These are phyloP conservation scores for Clupea harengus DNA, from an alignment of 2,113 vertebrate species.

Conservation along the genomic window DNA sequence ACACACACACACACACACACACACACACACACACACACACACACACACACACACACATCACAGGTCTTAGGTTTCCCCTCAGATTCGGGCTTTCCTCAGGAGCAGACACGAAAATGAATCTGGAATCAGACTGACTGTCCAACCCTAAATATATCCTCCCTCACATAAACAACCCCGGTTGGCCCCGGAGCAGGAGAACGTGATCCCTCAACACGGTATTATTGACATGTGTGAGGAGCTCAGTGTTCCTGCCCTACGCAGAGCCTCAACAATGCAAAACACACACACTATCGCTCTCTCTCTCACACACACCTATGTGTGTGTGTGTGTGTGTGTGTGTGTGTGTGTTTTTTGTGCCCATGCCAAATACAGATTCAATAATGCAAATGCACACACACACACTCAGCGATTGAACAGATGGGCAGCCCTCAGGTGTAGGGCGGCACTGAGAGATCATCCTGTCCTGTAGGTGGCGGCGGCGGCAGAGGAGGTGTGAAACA, in stretches of 20 bases:
- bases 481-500: background rate
- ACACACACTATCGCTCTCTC: background rate
- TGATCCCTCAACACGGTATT: background rate
- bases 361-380: too few species aligned
- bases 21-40: background rate
- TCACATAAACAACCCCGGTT: background rate
- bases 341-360: too few species aligned
- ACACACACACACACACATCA: background rate
- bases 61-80: background rate
- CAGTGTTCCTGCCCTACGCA: background rate
- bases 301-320: too few species aligned
- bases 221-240: background rate
- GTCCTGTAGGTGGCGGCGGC: background rate
- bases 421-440: background rate
- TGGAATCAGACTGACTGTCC: background rate
- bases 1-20: too few species aligned
- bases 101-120: background rate
- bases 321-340: too few species aligned
- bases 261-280: background rate
- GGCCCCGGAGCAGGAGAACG: background rate
- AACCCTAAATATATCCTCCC: conserved; percentile 1
- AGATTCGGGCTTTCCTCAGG: background rate
- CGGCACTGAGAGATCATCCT: background rate
- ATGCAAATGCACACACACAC: background rate
- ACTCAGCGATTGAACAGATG: background rate